Base-by-base conservation (phyloP, 2,888 invertebrate species). In the Luffia ferchaultella region DNA sequence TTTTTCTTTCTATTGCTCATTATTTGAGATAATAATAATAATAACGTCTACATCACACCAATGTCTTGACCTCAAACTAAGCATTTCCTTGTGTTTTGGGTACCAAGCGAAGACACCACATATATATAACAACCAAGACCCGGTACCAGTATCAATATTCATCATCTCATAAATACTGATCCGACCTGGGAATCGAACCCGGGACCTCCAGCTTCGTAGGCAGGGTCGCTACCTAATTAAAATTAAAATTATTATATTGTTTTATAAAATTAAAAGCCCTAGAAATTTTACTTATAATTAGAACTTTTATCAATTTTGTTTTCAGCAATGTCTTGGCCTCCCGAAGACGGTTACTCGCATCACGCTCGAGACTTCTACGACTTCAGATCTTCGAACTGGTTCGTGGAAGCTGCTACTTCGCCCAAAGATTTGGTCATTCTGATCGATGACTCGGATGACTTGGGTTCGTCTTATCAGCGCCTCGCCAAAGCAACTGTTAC, bases 381-480 rank as follows among this genome's bases (percentile, higher is more conserved):
- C 82, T 98, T 96, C 68, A 89, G 98, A 40, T 90, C 94, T 12
- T 91, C 96, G 45, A 91, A 93, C 62, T 98, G 98, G 98, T 99
- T 98, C 75, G 93, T 98, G 12, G 94, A 96, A 61, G 97, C 97
- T 0, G 97, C 98, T 15, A 96, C 97, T 3, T 97, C 97, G 53
- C 96, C 98, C 0, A 99, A 99, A 75, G 98, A 99, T 76, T 87
- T 98, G 63, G 91, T 97, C 56, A 96, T 99, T 58, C 86, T 99
- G 49, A 77, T 99, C 50, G 99, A 99, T 68, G 89, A 91, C 57
- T 96, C 96, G 5, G 95, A 95, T 15, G 93, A 95, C 57, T 92
- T 98, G 85, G 90, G 91, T 20, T 93, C 94, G 0, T 90, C 93
- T 53, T 86, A 92, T 56, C 91, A 93, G 64, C 90, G 93, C 58